phyloP scores from a whole-genome alignment of 2,888 invertebrate species.

The Dyspetes luteomarginatus region DNA sequence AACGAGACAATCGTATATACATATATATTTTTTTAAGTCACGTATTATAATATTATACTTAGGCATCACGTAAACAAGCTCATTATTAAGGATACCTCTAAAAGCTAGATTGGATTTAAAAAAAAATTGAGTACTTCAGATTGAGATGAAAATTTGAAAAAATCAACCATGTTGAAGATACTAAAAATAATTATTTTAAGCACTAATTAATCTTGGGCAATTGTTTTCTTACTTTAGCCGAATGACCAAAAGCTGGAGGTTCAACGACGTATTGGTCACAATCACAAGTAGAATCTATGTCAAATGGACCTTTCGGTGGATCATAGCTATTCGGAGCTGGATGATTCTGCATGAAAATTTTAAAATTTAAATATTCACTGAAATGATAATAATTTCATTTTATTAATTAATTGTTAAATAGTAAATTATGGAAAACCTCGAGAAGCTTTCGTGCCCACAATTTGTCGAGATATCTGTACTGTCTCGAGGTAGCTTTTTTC shows the following conservation, averaged over 20 bases:
- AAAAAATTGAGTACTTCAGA: too few species aligned
- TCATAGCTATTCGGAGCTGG: slow-evolving; percentile 72
- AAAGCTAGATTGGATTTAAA: too few species aligned
- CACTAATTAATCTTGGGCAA: neutral
- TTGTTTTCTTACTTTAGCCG: slow-evolving; percentile 50
- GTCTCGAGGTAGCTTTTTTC: slow-evolving; percentile 66
- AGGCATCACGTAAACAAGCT: too few species aligned
- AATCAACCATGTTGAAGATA: too few species aligned
- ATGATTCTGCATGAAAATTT: slow-evolving; percentile 63
- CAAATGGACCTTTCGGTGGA: slow-evolving; percentile 67
- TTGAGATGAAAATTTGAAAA: too few species aligned
- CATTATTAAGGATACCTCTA: too few species aligned
- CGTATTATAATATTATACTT: too few species aligned
- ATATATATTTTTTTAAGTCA: too few species aligned
- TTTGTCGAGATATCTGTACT: slow-evolving; percentile 69
- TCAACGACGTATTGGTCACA: slow-evolving; percentile 60
- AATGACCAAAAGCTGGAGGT: slow-evolving; percentile 57
- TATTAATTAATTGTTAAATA: neutral
- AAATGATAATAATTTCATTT: neutral
- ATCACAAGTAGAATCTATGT: slow-evolving; percentile 64
- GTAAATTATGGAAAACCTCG: slow-evolving; percentile 62
- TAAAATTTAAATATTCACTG: neutral
- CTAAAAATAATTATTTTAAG: neutral
- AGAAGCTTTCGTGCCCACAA: slow-evolving; percentile 66
- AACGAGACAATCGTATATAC: too few species aligned